Evolutionary conservation across 2,113 vertebrate genomes (phyloP), one percentile per base, ranked within the genome.

Genomic region (Ivindomyrus marchei): DNA sequence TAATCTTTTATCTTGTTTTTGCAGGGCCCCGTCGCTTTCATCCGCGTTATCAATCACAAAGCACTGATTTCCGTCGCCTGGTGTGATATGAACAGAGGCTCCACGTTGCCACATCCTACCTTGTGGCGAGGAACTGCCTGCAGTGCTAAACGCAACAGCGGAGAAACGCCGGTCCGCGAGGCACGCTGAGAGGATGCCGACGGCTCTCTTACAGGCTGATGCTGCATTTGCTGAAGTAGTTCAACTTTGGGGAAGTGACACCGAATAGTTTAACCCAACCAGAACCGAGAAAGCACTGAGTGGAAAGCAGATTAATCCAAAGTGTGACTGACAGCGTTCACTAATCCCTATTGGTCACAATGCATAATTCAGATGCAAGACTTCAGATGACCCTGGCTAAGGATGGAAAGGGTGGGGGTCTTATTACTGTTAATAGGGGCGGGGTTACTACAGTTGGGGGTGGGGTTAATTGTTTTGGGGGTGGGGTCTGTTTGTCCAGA

Each of bases 1-100:
- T 85, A 85, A 85, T 47, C 46, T 85, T 85, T 21, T 24, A 85
- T 85, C 46, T 45, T 85, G 83, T 85, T 47, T 85, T 45, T 85
- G 7, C 83, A 47, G 36, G 46, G 17, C 24, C 1, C 45, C 3
- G 45, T 24, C 46, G 39, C 62, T 4, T 13, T 70, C 62, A 4
- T 70, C 62, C 13, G 62, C 27, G n/a, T 70, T 31, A 70, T 70
- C 62, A 70, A 70, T 70, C 62, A 31, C 62, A 31, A 31, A 70
- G 62, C 62, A 0, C 62, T 70, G 62, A 70, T 31, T 70, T 70
- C 62, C 62, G n/a, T 31, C 11, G 62, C 62, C 62, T 31, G 62
- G 9, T 4, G 10, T 15, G 9, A 31, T 70, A 4, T 31, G 62
- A 70, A 31, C 3, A n/a, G 56, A 24, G 62, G 3, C n/a, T 70